A percentile compares a stretch with the other conserved stretches of the same genome.
Conservation (phyloP, 2,113 vertebrate genomes). For the Bombycilla garrulus region DNA sequence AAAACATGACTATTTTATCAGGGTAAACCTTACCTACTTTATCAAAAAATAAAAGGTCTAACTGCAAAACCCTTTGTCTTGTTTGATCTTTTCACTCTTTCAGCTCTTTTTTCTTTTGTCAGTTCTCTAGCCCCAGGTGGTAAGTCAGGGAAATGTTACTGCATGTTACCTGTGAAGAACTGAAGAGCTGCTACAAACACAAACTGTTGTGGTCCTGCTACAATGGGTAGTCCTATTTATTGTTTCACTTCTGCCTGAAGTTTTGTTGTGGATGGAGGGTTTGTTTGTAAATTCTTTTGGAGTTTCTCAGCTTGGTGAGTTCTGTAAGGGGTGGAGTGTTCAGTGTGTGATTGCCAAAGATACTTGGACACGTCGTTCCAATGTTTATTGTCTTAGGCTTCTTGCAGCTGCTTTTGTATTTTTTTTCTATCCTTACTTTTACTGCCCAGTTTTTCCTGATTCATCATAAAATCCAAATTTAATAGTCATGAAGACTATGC, state of each 20-base stretch:
- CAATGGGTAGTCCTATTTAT: not conserved
- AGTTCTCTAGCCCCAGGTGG: not conserved
- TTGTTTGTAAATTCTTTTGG: conserved; percentile 23
- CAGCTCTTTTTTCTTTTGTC: not conserved
- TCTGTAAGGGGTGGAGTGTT: not conserved
- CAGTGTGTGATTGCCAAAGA: not conserved
- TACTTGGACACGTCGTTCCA: not conserved
- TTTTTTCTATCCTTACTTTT: not conserved
- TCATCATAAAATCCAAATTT: not conserved
- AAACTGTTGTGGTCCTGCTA: not conserved
- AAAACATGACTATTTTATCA: not conserved
- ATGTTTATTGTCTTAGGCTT: not conserved
- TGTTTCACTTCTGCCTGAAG: conserved; percentile 8
- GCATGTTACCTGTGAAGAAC: not conserved
- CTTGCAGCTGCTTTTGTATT: not conserved
- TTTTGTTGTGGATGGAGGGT: not conserved
- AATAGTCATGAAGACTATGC: not conserved
- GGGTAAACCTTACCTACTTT: not conserved
- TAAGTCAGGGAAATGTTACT: not conserved
- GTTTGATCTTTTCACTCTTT: not conserved
- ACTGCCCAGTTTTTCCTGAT: not conserved
- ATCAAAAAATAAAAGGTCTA: not conserved
- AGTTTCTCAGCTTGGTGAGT: not conserved
- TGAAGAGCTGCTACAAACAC: not conserved
- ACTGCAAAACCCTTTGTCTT: not conserved